Evolutionary conservation across 2,797 vertebrate genomes (phyloP).

Genomic region (Galagoides demidoff): DNA sequence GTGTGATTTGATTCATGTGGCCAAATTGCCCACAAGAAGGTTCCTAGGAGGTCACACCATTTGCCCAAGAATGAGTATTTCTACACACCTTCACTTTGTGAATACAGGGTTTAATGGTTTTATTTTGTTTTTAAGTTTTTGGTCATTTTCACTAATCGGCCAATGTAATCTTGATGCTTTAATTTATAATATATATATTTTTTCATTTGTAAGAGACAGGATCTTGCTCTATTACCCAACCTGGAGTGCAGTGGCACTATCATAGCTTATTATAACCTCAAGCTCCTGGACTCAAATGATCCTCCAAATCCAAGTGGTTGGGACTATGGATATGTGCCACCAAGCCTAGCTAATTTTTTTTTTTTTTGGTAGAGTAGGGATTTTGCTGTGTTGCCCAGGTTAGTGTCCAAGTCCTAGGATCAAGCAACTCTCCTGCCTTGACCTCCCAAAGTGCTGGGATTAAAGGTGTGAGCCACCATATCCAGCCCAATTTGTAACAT

Average conservation of each 20-base stretch:
- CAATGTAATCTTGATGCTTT: not conserved
- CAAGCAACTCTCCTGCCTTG: not conserved
- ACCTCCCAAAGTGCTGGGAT: not conserved
- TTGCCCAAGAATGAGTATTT: rapidly evolving
- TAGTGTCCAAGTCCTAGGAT: not conserved
- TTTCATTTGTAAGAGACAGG: not conserved
- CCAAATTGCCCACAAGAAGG: not conserved
- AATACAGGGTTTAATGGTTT: not conserved
- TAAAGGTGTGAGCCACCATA: not conserved
- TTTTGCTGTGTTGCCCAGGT: not conserved
- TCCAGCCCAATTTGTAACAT: not conserved
- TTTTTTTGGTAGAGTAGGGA: not conserved
- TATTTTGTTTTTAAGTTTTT: not conserved
- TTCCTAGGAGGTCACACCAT: rapidly evolving
- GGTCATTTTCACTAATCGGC: not conserved
- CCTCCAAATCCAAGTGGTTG: not conserved
- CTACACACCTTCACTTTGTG: not conserved
- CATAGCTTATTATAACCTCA: not conserved
- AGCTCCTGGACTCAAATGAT: not conserved
- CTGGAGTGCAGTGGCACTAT: not conserved
- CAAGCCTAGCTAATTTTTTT: not conserved
- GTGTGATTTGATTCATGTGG: not conserved
- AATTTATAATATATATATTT: not conserved
- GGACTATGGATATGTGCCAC: not conserved
- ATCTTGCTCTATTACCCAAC: not conserved